A percentile compares a stretch with the other conserved stretches of the same genome.
Conservation (phyloP, 2,888 invertebrate species). For the Formica aserva region DNA sequence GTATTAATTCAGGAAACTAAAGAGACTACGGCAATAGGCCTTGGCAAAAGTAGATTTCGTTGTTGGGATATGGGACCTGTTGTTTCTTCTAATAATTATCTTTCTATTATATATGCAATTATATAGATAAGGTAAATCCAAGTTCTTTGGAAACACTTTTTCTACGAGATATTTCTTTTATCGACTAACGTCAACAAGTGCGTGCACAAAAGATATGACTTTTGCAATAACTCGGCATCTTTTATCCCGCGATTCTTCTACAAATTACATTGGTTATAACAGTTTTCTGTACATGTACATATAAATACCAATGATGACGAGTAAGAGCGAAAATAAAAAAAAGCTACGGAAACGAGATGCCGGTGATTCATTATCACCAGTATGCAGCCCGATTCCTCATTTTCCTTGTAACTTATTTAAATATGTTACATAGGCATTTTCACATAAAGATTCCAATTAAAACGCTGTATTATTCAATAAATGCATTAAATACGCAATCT, state of each 20-base stretch:
- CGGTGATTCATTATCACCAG: constrained; percentile 38
- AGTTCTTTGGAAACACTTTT: constrained; percentile 70
- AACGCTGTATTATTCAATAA: constrained; percentile 8
- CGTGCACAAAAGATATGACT: constrained; percentile 45
- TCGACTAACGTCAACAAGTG: constrained; percentile 59
- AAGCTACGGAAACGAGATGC: constrained; percentile 76
- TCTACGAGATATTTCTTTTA: constrained; percentile 72
- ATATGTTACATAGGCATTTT: constrained; percentile 5
- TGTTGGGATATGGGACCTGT: constrained; percentile 69
- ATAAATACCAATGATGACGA: constrained; percentile 80
- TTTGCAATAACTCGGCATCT: constrained; percentile 60
- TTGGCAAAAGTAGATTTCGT: constrained; percentile 64
- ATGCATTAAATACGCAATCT: not conserved
- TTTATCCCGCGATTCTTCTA: constrained; percentile 66
- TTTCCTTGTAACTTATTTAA: not conserved
- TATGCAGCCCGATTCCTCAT: constrained; percentile 16
- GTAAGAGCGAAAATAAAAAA: constrained; percentile 82
- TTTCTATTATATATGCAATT: constrained; percentile 55
- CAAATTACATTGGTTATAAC: constrained; percentile 72
- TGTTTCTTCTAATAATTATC: constrained; percentile 61
- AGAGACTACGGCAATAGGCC: constrained; percentile 54
- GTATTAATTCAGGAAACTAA: constrained; percentile 29
- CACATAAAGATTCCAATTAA: not conserved
- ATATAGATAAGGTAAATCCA: constrained; percentile 56
- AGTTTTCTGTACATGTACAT: constrained; percentile 83